Percentiles rank a stretch among this genome's conserved stretches.
Conservation (phyloP, 2,888 invertebrate species). For the Athalia rosae region DNA sequence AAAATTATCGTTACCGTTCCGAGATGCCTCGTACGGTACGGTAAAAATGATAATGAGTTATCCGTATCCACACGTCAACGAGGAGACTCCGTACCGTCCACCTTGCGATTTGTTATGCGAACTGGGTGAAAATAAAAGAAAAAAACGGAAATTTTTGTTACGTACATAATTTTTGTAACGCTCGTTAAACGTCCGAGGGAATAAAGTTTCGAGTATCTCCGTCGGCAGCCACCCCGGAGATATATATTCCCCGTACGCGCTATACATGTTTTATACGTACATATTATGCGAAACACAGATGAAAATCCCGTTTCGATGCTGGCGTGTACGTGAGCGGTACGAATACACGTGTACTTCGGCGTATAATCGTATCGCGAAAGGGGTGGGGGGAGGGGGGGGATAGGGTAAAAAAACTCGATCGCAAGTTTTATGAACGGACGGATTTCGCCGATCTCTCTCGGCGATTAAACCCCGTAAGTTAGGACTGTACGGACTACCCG, state of each 20-base stretch:
- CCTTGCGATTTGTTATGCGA: constrained; percentile 45
- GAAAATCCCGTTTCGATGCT: too few relatives aligned
- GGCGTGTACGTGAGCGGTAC: too few relatives aligned
- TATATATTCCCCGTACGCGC: too few relatives aligned
- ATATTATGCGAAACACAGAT: background rate
- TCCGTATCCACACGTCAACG: background rate
- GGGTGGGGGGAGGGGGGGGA: too few relatives aligned
- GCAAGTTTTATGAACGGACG: constrained; percentile 42
- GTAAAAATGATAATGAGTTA: constrained; percentile 13
- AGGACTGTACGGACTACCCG: too few relatives aligned
- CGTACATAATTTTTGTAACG: constrained; percentile 30
- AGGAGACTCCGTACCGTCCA: background rate
- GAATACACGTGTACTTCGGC: too few relatives aligned
- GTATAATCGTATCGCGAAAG: constrained; percentile 9
- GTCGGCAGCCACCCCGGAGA: background rate
- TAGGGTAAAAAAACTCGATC: constrained; percentile 39
- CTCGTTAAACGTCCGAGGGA: constrained; percentile 34
- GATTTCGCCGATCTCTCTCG: constrained; percentile 26
- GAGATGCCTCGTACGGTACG: too few relatives aligned
- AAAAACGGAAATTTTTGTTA: constrained; percentile 15
- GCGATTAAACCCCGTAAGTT: constrained; percentile 20
- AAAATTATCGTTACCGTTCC: background rate
- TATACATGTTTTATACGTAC: background rate
- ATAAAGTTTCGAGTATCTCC: background rate
- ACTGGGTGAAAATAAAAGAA: too few relatives aligned